Conservation (phyloP, 2,113 vertebrate genomes). For the Otocyon megalotis region DNA sequence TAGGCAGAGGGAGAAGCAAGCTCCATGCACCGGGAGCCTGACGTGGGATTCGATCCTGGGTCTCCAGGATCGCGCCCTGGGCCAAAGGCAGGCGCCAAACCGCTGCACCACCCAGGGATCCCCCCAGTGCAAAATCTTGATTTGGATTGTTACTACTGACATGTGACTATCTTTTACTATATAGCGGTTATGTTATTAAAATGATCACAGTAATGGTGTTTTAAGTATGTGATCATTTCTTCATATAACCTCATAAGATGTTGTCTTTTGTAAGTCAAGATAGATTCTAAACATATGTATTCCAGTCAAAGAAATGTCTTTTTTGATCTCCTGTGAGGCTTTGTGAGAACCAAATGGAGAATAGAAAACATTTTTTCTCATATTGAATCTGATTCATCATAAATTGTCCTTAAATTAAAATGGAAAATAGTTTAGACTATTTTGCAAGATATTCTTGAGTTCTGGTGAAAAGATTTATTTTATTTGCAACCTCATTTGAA, state of each 20-base stretch:
- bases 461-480: conserved; percentile 9
- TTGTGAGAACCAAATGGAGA: conserved; percentile 49
- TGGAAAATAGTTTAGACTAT: conserved; percentile 41
- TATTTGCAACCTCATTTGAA: background rate
- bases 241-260: background rate
- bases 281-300: conserved; percentile 5
- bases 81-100: too few relatives aligned
- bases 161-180: background rate
- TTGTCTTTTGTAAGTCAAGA: conserved; percentile 11
- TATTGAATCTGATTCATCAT: background rate
- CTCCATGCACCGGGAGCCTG: too few relatives aligned
- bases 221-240: background rate
- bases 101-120: too few relatives aligned
- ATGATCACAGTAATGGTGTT: conserved; percentile 2
- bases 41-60: too few relatives aligned
- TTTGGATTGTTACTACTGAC: conserved; percentile 14
- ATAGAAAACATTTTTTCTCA: conserved; percentile 29
- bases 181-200: conserved; percentile 30
- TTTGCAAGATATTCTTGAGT: background rate
- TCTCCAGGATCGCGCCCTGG: too few relatives aligned
- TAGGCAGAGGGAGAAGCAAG: too few relatives aligned
- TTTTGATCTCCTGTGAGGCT: background rate
- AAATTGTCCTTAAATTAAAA: conserved; percentile 28
- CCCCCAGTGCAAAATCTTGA: conserved; percentile 16
- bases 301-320: conserved; percentile 35